Conservation (phyloP, 2,113 vertebrate genomes). For the Ptychochromis oligacanthus region DNA sequence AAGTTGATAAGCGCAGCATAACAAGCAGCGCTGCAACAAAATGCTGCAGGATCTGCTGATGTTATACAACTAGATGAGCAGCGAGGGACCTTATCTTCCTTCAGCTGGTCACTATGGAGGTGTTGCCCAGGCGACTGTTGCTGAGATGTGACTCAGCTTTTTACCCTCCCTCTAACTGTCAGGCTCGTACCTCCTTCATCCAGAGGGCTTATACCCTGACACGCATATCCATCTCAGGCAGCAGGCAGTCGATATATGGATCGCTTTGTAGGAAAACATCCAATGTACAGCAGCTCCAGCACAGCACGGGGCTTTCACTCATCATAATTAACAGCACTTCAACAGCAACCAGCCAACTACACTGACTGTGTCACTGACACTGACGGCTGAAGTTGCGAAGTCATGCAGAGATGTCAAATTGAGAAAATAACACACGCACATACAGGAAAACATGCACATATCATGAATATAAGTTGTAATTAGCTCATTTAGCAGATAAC, state of each 20-base stretch:
- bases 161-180: constrained; percentile 2
- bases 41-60: constrained; percentile 12
- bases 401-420: neutral
- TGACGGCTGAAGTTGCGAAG: neutral
- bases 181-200: constrained; percentile 35
- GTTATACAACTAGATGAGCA: constrained; percentile 37
- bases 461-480: neutral
- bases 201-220: neutral
- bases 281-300: neutral
- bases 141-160: constrained; percentile 73
- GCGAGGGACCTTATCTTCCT: constrained; percentile 32
- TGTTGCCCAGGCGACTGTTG: constrained; percentile 64
- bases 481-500: neutral
- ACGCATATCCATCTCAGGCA: constrained; percentile 13
- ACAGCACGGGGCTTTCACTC: neutral
- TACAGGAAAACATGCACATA: neutral
- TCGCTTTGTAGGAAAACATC: constrained; percentile 5
- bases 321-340: neutral
- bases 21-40: constrained; percentile 18
- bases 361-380: neutral
- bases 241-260: constrained; percentile 25
- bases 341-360: neutral
- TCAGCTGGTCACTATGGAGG: constrained; percentile 55
- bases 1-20: constrained; percentile 15
- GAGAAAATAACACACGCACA: neutral